Base-by-base conservation (phyloP, 2,888 invertebrate genomes). In the Leptopterna dolabrata region DNA sequence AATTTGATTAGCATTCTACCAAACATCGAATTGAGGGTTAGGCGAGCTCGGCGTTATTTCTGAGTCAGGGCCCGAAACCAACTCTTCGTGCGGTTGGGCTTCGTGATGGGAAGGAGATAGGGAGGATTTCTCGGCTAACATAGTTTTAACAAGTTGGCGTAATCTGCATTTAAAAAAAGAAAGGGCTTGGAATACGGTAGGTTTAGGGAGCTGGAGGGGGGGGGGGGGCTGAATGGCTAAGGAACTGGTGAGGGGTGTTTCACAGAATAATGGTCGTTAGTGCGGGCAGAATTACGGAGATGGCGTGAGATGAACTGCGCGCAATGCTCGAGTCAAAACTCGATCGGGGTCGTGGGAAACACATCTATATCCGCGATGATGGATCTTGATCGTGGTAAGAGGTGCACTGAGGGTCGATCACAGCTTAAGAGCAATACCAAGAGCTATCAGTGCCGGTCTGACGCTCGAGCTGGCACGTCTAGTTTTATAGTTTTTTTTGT, bases 131-230 rank as follows among this genome's bases (percentile, higher is more conserved):
- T 63, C 63, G 24, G 63, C 63, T 63, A 63, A 63, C 63, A 63
- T 63, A 63, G 63, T 63, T 63, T 63, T 63, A 63, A 63, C 63
- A 63, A 63, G 63, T 63, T 63, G 63, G 63, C 63, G 63, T 63
- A 63, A 63, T 63, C 63, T 63, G 27, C 63, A 63, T 63, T 63
- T 63, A 63, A 63, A 63, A n/a, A 63, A 63, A 63, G 24, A 63
- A 63, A 63, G 27, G 24, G 63, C 24, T 63, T 24, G 24, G 19
- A 63, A 63, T 63, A 63, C 63, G 63, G 27, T 27, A 63, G 63
- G 2, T 36, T 36, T 24, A 27, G 63, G 24, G 16, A 45, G 16
- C 45, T 1, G 45, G 11, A 45, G 16, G 45, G 16, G 45, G 16
- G 45, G 16, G 11, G 16, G 45, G 45, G 1, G n/a, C n/a, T 9